A percentile compares a stretch with the other conserved stretches of the same genome.
Conservation (phyloP, 2,888 invertebrate genomes). For the Drosophila recens region DNA sequence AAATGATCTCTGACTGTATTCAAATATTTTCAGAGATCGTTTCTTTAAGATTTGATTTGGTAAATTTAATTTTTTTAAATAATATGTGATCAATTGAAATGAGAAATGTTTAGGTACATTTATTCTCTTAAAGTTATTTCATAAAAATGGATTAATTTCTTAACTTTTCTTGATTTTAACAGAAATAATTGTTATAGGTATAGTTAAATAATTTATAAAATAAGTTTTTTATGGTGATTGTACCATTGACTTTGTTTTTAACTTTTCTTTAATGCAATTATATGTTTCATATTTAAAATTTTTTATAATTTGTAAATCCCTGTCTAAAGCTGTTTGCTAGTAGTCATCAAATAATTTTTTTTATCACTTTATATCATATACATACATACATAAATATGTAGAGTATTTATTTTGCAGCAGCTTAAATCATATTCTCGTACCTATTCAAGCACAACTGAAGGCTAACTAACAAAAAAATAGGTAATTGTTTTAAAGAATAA, state of each 20-base stretch:
- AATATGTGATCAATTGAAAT: slow-evolving; percentile 28
- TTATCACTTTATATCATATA: slow-evolving; percentile 61
- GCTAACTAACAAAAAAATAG: slow-evolving; percentile 2
- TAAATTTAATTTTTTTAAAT: slow-evolving; percentile 5
- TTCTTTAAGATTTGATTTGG: not conserved
- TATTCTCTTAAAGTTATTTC: slow-evolving; percentile 42
- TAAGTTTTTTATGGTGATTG: slow-evolving; percentile 43
- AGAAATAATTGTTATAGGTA: slow-evolving; percentile 21
- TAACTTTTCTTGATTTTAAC: slow-evolving; percentile 36
- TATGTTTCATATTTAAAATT: slow-evolving; percentile 43
- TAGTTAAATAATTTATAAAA: slow-evolving; percentile 44
- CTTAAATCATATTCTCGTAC: slow-evolving; percentile 20
- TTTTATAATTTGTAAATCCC: slow-evolving; percentile 71
- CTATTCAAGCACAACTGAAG: slow-evolving; percentile 36
- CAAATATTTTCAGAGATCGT: slow-evolving; percentile 15
- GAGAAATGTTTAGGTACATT: slow-evolving; percentile 36
- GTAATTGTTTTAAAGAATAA: not conserved
- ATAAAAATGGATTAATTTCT: slow-evolving; percentile 37
- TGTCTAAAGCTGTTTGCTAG: slow-evolving; percentile 70
- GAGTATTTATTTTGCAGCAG: slow-evolving; percentile 34
- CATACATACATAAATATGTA: slow-evolving; percentile 63
- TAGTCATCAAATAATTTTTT: slow-evolving; percentile 54
- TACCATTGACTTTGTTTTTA: slow-evolving; percentile 46
- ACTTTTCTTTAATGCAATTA: slow-evolving; percentile 44
- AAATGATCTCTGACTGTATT: slow-evolving; percentile 5